Base-by-base conservation (phyloP, 1,140 invertebrate genomes). In the Solenopsis invicta region DNA sequence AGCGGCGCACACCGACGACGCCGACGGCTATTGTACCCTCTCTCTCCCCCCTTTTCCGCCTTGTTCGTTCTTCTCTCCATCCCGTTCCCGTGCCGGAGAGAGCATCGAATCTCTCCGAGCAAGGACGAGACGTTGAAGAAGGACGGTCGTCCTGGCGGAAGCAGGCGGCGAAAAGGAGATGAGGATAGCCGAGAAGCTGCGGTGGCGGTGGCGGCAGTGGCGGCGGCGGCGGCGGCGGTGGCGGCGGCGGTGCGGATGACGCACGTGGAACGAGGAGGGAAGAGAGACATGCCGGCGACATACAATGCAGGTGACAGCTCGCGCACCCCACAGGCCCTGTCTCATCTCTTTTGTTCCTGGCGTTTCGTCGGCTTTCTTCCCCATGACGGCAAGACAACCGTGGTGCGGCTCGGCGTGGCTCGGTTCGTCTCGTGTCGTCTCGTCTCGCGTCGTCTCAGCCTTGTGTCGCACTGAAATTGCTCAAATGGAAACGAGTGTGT, bases 231-330 rank as follows among this genome's bases (percentile, higher is more conserved):
- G 61, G 50, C 48, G 81, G 37, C n/a, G 77, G 52, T 18, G 71
- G 59, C 56, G 64, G 48, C 16, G 34, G 34, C 34, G 24, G 64
- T 41, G 54, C 54, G 54, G 69, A 71, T 21, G 71, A 56, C 21
- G 61, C n/a, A 54, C 21, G 48, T 66, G 62, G 48, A 54, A 52
- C 41, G 77, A 34, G 34, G 29, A 21, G 61, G 54, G 80, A 59
- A 56, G 81, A 80, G 48, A 86, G 85, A 45, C 85, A 88, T 66
- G 78, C 76, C 81, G 87, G 85, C 85, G 78, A 89, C 82, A 90
- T 89, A 94, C 93, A 94, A 94, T 94, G 92, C 91, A 94, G 92
- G 92, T 94, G 93, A 94, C 93, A 94, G 93, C 91, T 91, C 72
- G 90, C 87, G 84, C 87, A 91, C 85, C 90, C 91, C 90, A 89